Evolutionary conservation across 2,888 invertebrate species (phyloP).

Genomic region (Sepiola atlantica): DNA sequence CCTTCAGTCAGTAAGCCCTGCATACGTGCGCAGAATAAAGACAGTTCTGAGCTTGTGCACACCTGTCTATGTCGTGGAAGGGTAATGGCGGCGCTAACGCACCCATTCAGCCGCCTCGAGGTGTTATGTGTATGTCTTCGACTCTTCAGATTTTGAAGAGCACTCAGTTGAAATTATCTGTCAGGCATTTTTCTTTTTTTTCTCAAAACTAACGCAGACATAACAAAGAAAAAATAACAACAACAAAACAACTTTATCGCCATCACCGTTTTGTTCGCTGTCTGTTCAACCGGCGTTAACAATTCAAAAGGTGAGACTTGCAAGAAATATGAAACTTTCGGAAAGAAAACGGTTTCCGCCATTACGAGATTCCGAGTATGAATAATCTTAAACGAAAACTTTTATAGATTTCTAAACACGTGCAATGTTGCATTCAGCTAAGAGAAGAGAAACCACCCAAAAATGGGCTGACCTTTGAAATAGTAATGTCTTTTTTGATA

Average conservation of each 20-base stretch:
- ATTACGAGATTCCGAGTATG: background rate
- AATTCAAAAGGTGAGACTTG: background rate
- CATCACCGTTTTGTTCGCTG: background rate
- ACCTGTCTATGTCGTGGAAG: background rate
- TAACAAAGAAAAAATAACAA: background rate
- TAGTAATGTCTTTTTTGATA: no score
- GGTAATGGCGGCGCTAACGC: background rate
- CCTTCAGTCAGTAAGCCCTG: background rate
- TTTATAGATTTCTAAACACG: no score
- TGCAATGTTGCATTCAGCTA: no score
- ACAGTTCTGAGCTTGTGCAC: no score
- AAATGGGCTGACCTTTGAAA: no score
- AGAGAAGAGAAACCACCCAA: no score
- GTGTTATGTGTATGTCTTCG: background rate
- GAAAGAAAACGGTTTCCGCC: background rate
- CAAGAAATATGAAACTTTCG: background rate
- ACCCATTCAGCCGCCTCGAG: background rate
- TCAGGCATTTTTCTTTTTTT: background rate
- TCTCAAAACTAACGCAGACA: background rate
- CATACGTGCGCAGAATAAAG: background rate
- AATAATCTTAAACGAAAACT: background rate
- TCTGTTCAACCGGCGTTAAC: background rate
- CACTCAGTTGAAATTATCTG: background rate
- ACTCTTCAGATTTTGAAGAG: background rate
- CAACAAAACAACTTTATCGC: background rate